Evolutionary conservation across 2,888 invertebrate species (phyloP), one percentile per base, ranked within the genome.

Genomic region (Acanthopleura granulata): DNA sequence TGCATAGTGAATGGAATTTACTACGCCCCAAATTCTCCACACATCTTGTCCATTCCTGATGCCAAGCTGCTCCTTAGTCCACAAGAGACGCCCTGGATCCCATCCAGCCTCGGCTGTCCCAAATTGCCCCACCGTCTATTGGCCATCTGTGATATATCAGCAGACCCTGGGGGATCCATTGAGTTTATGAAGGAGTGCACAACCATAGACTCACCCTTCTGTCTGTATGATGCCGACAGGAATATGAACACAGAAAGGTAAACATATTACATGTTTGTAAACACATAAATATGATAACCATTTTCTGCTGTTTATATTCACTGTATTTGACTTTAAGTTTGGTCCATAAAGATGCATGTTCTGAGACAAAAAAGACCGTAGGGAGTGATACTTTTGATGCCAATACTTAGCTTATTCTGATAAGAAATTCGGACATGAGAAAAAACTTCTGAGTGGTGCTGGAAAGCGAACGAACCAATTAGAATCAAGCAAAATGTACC

Each of bases 171-270:
- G 0, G 97, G 98, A 75, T 97, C 97, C 61, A 98, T 99, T 76
- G 99, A 99, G 91, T 99, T 99, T 89, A 99, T 99, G 99, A 97
- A 97, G 86, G 99, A 99, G 89, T 99, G 99, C 89, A 99, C 99
- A 0, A 99, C 99, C 0, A 99, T 99, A 77, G 99, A 99, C 89
- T 98, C 97, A 1, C 99, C 99, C 0, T 99, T 99, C 91, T 98
- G 97, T 89, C 93, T 99, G n/a, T 99, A 99, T 89, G 99, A 99
- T 89, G 99, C 99, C 11, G 98, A 99, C 90, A 94, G 97, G 78
- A 98, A 99, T 90, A 97, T 97, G 91, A 97, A 97, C 85, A 96
- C 96, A 0, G 98, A 98, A 87, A 96, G 95, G 93, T 94, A 78
- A 30, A 76, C 62, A n/a, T n/a, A 9, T 9, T 40, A 40, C 40